A percentile compares a stretch with the other conserved stretches of the same genome.
Conservation (phyloP, 2,113 vertebrate species). For the Cavia porcellus region DNA sequence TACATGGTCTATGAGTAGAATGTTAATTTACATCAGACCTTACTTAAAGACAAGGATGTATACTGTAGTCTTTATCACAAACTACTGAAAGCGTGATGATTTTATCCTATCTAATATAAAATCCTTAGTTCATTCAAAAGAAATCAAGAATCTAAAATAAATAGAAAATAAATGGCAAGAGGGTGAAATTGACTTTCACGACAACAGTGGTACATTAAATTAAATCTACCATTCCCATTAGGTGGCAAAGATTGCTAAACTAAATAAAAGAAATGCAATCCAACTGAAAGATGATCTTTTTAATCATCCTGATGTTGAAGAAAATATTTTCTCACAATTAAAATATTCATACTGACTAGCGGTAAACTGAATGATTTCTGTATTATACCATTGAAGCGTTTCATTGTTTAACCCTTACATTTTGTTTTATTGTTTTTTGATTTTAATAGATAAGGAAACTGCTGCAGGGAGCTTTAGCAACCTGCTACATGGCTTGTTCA, state of each 20-base stretch:
- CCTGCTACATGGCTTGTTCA: neutral
- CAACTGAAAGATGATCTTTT: slow-evolving; percentile 6
- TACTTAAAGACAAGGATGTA: neutral
- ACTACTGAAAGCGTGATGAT: neutral
- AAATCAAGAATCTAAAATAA: slow-evolving; percentile 11
- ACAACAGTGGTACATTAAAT: neutral
- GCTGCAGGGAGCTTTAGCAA: too few relatives aligned
- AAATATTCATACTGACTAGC: neutral
- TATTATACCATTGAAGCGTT: neutral
- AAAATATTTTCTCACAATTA: neutral
- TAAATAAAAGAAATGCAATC: neutral
- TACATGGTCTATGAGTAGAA: neutral
- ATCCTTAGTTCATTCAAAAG: neutral
- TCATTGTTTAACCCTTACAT: neutral
- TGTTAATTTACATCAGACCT: neutral
- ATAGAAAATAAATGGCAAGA: neutral
- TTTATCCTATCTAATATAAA: neutral
- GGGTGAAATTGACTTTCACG: neutral
- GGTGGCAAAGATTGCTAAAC: neutral
- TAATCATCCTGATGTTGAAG: neutral
- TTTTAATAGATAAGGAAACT: neutral
- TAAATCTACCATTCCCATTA: neutral
- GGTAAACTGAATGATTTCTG: neutral
- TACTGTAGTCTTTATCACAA: neutral
- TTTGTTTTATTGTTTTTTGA: neutral